Percentiles rank a stretch among this genome's conserved stretches.
Conservation (phyloP, 2,888 invertebrate species). For the Troides oblongomaculatus region DNA sequence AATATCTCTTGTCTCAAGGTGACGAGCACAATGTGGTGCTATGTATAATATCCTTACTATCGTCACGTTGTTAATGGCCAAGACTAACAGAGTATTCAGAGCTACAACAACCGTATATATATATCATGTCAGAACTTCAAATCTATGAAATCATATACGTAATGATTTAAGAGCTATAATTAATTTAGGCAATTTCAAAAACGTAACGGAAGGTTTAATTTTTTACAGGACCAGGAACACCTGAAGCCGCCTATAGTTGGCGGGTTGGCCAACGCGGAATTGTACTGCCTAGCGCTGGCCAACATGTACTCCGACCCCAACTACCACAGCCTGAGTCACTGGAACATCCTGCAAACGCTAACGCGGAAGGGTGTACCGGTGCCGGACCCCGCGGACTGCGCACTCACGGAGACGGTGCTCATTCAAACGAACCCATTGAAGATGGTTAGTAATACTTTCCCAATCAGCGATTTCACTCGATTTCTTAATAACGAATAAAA, state of each 20-base stretch:
- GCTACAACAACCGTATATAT: no score
- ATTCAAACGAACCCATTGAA: constrained; percentile 97
- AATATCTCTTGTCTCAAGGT: no score
- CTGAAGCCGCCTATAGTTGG: constrained; percentile 96
- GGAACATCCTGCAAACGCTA: constrained; percentile 95
- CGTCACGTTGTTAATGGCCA: no score
- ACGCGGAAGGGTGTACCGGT: constrained; percentile 94
- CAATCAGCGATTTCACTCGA: no score
- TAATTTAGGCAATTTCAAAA: no score
- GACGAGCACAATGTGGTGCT: no score
- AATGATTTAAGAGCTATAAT: no score
- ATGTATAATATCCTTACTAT: no score
- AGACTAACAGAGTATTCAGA: no score
- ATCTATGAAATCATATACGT: no score
- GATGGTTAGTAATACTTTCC: constrained; percentile 82
- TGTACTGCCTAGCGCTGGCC: constrained; percentile 95
- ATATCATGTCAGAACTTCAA: no score
- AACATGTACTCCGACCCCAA: constrained; percentile 98
- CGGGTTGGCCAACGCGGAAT: constrained; percentile 94
- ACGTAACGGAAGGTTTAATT: background rate
- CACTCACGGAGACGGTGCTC: constrained; percentile 96
- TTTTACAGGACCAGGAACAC: constrained; percentile 91
- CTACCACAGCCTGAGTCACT: constrained; percentile 97
- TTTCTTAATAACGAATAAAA: no score
- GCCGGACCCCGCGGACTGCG: constrained; percentile 89